Conservation (phyloP, 2,797 vertebrate species). For the Discoglossus pictus region DNA sequence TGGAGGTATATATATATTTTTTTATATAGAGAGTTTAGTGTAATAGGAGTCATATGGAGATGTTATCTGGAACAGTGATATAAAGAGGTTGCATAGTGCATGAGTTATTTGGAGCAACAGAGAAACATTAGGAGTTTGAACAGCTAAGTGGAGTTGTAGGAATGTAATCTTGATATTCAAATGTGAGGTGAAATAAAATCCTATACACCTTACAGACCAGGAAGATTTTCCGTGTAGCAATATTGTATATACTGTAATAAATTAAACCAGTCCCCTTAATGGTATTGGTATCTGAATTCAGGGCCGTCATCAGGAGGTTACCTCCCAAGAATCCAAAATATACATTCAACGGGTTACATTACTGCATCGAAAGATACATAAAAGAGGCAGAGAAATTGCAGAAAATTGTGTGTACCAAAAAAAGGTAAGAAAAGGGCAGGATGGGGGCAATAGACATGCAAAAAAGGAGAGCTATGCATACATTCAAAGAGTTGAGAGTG, state of each 20-base stretch:
- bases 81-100: not conserved
- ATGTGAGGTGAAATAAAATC: not conserved
- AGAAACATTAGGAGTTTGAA: no score
- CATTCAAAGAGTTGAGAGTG: conserved; percentile 27
- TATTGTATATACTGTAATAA: no score
- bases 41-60: not conserved
- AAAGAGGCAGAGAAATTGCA: not conserved
- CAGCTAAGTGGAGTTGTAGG: not conserved
- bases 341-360: conserved; percentile 28
- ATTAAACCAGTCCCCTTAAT: not conserved
- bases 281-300: not conserved
- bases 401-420: no score
- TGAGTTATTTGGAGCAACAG: not conserved
- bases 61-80: not conserved
- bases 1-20: no score
- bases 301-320: not conserved
- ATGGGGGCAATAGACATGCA: conserved; percentile 4
- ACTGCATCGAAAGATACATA: not conserved
- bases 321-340: not conserved
- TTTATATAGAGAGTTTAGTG: no score
- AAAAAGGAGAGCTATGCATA: not conserved
- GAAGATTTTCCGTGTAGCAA: no score
- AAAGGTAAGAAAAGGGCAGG: not conserved
- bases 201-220: no score
- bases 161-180: not conserved